These are phyloP conservation scores for Empidonax traillii DNA, from an alignment of 2,113 vertebrate species.

Conservation along the genomic window DNA sequence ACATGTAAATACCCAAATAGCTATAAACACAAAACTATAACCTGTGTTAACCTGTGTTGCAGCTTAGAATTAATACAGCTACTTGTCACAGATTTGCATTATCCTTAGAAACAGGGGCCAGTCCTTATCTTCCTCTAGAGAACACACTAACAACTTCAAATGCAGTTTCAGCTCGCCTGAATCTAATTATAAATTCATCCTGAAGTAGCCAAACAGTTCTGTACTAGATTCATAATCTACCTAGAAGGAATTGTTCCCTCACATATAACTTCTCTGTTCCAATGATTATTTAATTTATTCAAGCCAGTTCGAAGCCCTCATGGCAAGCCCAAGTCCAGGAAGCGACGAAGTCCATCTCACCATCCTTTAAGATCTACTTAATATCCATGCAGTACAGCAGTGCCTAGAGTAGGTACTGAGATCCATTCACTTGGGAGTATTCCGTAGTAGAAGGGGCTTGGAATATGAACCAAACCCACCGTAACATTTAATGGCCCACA, in stretches of 20 bases:
- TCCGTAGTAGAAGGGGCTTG: neutral
- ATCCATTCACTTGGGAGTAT: neutral
- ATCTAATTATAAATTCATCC: neutral
- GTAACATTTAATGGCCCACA: neutral
- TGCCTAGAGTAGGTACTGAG: neutral
- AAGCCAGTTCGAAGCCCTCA: neutral
- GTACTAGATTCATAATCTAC: neutral
- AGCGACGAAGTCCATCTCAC: neutral
- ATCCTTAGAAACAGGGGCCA: neutral
- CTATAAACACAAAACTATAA: neutral
- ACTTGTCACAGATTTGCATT: neutral
- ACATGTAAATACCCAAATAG: neutral
- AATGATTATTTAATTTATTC: neutral
- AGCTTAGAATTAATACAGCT: neutral
- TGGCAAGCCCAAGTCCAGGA: neutral
- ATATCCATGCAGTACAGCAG: neutral
- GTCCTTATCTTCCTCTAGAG: neutral
- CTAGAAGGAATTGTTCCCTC: neutral
- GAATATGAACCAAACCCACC: neutral
- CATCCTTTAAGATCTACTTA: neutral
- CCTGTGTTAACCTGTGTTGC: neutral
- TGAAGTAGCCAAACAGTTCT: neutral
- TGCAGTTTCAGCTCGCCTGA: neutral
- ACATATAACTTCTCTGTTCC: neutral
- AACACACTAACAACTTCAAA: neutral